Percentiles rank a stretch among this genome's conserved stretches.
These are phyloP conservation scores for Cristatella mucedo DNA, from an alignment of 2,888 invertebrate genomes.

Conservation along the genomic window DNA sequence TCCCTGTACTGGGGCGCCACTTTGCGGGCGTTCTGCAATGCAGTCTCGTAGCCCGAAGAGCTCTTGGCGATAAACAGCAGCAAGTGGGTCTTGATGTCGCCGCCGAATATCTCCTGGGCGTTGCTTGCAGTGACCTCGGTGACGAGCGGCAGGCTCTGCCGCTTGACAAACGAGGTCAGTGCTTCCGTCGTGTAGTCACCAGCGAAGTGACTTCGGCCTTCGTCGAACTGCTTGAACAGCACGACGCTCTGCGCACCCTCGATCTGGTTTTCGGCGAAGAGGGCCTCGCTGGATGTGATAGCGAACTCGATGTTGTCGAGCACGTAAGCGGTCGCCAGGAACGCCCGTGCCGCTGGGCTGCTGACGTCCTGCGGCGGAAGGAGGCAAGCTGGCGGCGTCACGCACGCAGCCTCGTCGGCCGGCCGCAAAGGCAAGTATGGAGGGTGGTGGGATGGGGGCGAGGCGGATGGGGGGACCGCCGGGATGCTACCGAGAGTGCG, in stretches of 20 bases:
- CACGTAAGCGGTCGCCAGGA: constrained; percentile 58
- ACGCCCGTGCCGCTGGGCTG: constrained; percentile 53
- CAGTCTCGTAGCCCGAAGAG: constrained; percentile 55
- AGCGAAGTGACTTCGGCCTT: background rate
- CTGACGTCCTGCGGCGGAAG: constrained; percentile 6
- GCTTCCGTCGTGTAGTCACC: constrained; percentile 47
- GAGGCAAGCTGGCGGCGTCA: too few relatives aligned
- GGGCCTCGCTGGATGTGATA: constrained; percentile 59
- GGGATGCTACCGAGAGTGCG: too few relatives aligned
- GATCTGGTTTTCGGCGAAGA: constrained; percentile 63
- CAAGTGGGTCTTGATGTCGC: constrained; percentile 88
- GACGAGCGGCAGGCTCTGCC: constrained; percentile 70
- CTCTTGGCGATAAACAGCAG: constrained; percentile 79
- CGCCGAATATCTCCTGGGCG: constrained; percentile 94
- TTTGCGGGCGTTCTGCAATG: constrained; percentile 58
- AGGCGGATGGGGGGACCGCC: too few relatives aligned
- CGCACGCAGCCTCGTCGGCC: too few relatives aligned
- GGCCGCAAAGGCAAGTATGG: too few relatives aligned
- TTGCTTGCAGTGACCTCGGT: constrained; percentile 95
- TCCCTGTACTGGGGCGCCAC: constrained; percentile 79
- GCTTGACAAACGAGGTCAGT: constrained; percentile 64
- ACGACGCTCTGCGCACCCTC: constrained; percentile 56
- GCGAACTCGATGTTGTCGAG: constrained; percentile 79
- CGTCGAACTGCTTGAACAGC: constrained; percentile 71
- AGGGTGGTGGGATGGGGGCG: too few relatives aligned